Percentiles rank a stretch among this genome's conserved stretches.
These are phyloP conservation scores for Lucilia cuprina DNA, from an alignment of 1,140 invertebrate species.

Conservation along the genomic window DNA sequence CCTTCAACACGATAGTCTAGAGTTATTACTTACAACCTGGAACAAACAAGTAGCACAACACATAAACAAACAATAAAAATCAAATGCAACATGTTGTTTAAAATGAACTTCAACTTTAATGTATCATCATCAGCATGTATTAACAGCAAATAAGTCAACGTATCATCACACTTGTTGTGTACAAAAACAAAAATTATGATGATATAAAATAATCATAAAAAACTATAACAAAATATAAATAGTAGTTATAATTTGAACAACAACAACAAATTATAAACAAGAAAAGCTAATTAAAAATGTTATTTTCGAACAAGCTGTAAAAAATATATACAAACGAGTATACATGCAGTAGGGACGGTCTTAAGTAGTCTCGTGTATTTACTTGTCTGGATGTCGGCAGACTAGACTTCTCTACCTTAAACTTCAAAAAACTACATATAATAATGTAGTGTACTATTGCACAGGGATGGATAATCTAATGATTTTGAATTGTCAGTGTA, in stretches of 20 bases:
- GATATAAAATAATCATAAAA: not conserved
- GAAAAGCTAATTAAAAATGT: not conserved
- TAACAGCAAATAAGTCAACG: too few relatives aligned
- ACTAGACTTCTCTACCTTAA: not conserved
- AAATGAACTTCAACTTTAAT: not conserved
- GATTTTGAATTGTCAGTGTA: too few relatives aligned
- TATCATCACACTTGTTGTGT: too few relatives aligned
- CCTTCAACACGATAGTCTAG: not conserved
- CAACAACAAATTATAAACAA: not conserved
- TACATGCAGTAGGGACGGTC: not conserved
- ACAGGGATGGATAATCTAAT: too few relatives aligned
- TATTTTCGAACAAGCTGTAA: not conserved
- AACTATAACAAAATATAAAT: not conserved
- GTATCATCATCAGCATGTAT: too few relatives aligned
- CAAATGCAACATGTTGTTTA: not conserved
- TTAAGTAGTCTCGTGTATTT: not conserved
- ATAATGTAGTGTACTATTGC: too few relatives aligned
- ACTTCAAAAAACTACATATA: not conserved
- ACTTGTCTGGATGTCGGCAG: not conserved
- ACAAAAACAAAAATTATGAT: not conserved
- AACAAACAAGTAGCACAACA: not conserved
- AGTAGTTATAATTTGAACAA: not conserved
- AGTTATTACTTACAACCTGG: slow-evolving; percentile 4
- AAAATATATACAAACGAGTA: not conserved
- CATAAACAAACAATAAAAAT: too few relatives aligned